Base-by-base conservation (phyloP, 2,797 vertebrate species). In the Halcyon smyrnensis region DNA sequence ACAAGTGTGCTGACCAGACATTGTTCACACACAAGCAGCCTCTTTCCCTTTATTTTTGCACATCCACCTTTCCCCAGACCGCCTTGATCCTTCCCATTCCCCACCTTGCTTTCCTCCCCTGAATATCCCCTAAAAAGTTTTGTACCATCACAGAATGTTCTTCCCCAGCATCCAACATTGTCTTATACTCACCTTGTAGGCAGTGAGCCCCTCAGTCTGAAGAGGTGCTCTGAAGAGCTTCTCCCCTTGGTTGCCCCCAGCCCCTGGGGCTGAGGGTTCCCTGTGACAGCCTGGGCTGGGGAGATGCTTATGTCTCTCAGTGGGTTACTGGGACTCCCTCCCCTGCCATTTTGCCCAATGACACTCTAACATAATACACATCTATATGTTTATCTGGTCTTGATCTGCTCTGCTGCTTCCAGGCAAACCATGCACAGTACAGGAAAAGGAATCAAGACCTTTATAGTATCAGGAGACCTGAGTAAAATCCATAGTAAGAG, bases 11-110 rank as follows among this genome's bases (percentile, higher is more conserved):
- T 65, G 12, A 19, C 15, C 34, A 85, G 23, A 20, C 39, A 7
- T 30, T 34, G 24, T 6, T 73, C 54, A 15, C 34, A 59, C 20
- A 32, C 4, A 62, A 65, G 10, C 0, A 0, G 7, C 17, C 19
- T 3, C 12, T 50, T 67, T 28, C 17, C 3, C 30, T 89, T 76
- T 67, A 21, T 43, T 25, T 63, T 53, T 73, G 15, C 9, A 30
- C 3, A 4, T 46, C 69, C 15, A 28, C 24, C 87, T 13, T 34
- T 84, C 20, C 46, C 14, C 53, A 78, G 28, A 56, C 5, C 8
- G 11, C 36, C 6, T 13, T 32, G 10, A 75, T 60, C n/a, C 34
- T 56, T 62, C 27, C n/a, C 15, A 28, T 56, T 70, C 24, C 39
- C 28, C 24, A 34, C 18, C 12, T 74, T 63, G 27, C 1, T 8